Conservation (phyloP, 2,888 invertebrate species). For the Rhaphigaster nebulosa region DNA sequence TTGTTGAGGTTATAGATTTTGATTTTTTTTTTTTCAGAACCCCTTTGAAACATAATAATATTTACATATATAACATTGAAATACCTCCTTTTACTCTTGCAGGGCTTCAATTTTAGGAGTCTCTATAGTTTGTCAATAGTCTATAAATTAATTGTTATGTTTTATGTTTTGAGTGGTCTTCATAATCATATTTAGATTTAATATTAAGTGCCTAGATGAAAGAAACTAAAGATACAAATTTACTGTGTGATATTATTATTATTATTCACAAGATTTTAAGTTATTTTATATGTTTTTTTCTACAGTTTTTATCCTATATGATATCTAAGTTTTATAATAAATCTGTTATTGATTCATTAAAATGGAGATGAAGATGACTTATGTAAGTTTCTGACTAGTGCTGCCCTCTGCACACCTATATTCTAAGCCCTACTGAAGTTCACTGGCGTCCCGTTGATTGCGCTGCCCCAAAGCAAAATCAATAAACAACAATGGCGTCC, state of each 20-base stretch:
- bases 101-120: too few relatives aligned
- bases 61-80: too few relatives aligned
- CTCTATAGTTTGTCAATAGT: too few relatives aligned
- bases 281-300: not conserved
- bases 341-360: not conserved
- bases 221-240: not conserved
- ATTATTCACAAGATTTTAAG: not conserved
- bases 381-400: not conserved
- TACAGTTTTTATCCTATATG: not conserved
- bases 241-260: not conserved
- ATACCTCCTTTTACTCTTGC: too few relatives aligned
- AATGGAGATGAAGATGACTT: not conserved
- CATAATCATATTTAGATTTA: too few relatives aligned
- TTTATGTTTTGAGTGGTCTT: too few relatives aligned
- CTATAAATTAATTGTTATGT: too few relatives aligned
- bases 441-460: conserved; percentile 48
- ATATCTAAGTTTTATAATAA: not conserved
- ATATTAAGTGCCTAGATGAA: not conserved
- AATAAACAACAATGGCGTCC: conserved; percentile 59
- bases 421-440: not conserved
- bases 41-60: too few relatives aligned
- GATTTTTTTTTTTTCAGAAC: too few relatives aligned
- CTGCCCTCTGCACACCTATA: not conserved
- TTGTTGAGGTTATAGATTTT: too few relatives aligned
- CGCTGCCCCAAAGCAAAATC: conserved; percentile 52